phyloP scores from a whole-genome alignment of 2,113 vertebrate species.

The Atherinomorus stipes region DNA sequence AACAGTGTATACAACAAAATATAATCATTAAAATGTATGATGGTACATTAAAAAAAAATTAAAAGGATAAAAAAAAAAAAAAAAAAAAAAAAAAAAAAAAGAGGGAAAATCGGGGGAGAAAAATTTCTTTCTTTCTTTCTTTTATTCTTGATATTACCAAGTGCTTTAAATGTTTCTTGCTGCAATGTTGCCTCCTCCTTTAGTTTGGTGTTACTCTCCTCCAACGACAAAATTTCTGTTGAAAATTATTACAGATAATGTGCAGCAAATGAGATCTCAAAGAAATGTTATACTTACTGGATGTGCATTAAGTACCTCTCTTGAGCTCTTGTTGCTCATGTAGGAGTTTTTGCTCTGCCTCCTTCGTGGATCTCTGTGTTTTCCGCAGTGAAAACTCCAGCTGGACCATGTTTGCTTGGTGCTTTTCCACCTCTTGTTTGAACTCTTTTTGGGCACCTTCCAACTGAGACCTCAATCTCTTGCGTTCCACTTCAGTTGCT shows the following conservation, averaged over 20 bases:
- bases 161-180: slow-evolving; percentile 73
- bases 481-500: slow-evolving; percentile 73
- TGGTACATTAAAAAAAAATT: no score
- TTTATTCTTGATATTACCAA: slow-evolving; percentile 80
- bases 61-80: no score
- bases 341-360: slow-evolving; percentile 75
- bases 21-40: neutral
- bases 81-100: no score
- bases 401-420: slow-evolving; percentile 72
- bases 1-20: neutral
- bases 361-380: slow-evolving; percentile 62
- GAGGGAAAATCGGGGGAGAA: no score
- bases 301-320: slow-evolving; percentile 72
- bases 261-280: neutral
- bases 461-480: slow-evolving; percentile 72
- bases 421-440: slow-evolving; percentile 73
- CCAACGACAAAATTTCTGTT: slow-evolving; percentile 76
- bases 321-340: slow-evolving; percentile 79
- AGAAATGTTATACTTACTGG: neutral
- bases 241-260: slow-evolving; percentile 25
- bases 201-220: slow-evolving; percentile 77
- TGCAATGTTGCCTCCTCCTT: slow-evolving; percentile 79
- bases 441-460: slow-evolving; percentile 70
- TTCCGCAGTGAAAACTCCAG: slow-evolving; percentile 74
- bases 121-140: no score